Conservation (phyloP, 2,888 invertebrate genomes). For the Acronicta psi region DNA sequence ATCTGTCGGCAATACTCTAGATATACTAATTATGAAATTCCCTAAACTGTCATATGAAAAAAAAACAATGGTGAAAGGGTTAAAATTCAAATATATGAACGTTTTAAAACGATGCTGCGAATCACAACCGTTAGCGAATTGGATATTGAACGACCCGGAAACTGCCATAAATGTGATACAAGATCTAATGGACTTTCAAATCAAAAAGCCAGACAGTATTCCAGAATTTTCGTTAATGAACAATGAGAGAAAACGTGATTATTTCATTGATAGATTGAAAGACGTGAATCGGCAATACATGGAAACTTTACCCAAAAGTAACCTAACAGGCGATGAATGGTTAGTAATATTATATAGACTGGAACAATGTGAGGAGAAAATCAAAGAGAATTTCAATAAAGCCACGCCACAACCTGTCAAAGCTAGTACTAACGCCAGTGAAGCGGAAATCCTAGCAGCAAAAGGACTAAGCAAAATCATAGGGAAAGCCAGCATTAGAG, state of each 20-base stretch:
- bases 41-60: constrained; percentile 76
- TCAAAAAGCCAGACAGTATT: constrained; percentile 65
- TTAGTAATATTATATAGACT: constrained; percentile 77
- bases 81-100: constrained; percentile 81
- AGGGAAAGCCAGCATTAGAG: constrained; percentile 70
- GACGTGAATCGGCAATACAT: constrained; percentile 79
- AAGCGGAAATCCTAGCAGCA: constrained; percentile 83
- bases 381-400: constrained; percentile 75
- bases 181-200: constrained; percentile 76
- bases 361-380: constrained; percentile 75
- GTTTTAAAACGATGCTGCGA: constrained; percentile 77
- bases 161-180: constrained; percentile 76
- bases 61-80: constrained; percentile 71
- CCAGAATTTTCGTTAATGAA: constrained; percentile 69
- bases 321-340: constrained; percentile 81
- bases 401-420: constrained; percentile 60
- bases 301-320: constrained; percentile 77
- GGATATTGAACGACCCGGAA: constrained; percentile 78
- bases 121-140: constrained; percentile 73
- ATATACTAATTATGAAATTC: constrained; percentile 78
- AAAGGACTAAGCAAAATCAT: constrained; percentile 85
- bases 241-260: constrained; percentile 73
- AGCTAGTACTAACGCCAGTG: constrained; percentile 69
- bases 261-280: constrained; percentile 74
- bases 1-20: constrained; percentile 76